phyloP scores from a whole-genome alignment of 2,888 invertebrate species.

The Chrysopilus asiliformis region DNA sequence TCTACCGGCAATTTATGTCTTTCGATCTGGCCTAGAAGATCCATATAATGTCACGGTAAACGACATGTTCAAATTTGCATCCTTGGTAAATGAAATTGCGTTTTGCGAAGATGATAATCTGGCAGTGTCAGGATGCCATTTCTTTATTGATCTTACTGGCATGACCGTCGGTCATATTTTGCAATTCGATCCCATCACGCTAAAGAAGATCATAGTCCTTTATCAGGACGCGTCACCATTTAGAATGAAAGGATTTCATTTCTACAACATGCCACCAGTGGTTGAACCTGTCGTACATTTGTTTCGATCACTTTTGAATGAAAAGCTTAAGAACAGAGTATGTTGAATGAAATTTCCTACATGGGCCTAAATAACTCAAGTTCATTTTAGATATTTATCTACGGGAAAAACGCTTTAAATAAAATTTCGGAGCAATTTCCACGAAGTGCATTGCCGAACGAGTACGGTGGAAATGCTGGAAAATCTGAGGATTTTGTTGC shows the following conservation, averaged over 20 bases:
- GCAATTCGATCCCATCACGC: slow-evolving; percentile 40
- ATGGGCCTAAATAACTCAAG: no score
- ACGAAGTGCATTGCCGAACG: slow-evolving; percentile 44
- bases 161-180: slow-evolving; percentile 38
- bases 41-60: slow-evolving; percentile 31
- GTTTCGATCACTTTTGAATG: slow-evolving; percentile 40
- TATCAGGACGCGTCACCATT: slow-evolving; percentile 42
- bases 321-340: slow-evolving; percentile 43
- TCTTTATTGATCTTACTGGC: slow-evolving; percentile 39
- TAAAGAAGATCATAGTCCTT: slow-evolving; percentile 40
- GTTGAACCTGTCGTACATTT: slow-evolving; percentile 41
- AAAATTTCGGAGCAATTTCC: slow-evolving; percentile 44
- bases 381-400: no score
- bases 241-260: slow-evolving; percentile 40
- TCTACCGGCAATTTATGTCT: not conserved
- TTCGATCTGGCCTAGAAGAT: slow-evolving; percentile 21
- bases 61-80: slow-evolving; percentile 37
- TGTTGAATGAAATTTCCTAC: no score
- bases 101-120: slow-evolving; percentile 43
- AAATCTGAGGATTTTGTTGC: slow-evolving; percentile 31
- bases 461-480: slow-evolving; percentile 50
- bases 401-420: no score
- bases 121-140: slow-evolving; percentile 36
- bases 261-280: slow-evolving; percentile 40
- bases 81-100: slow-evolving; percentile 42